These are phyloP conservation scores for Poeciliopsis presidionis DNA, from an alignment of 2,797 vertebrate genomes.

Conservation along the genomic window DNA sequence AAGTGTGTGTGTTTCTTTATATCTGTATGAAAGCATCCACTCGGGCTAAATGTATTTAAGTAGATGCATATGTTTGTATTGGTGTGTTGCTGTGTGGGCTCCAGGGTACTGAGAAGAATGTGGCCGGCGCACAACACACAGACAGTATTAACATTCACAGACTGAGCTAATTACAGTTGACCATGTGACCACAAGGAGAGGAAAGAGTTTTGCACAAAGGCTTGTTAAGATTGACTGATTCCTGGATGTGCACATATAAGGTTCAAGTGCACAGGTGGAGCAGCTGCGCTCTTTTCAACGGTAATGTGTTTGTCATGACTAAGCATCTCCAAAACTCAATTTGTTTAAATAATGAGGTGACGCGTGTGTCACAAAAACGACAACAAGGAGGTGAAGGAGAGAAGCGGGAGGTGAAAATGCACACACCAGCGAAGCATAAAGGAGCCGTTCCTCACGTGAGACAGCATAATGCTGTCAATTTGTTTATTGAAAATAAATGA, in stretches of 20 bases:
- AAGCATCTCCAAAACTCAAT: neutral
- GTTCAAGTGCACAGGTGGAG: neutral
- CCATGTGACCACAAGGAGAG: neutral
- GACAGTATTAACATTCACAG: neutral
- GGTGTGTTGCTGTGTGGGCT: neutral
- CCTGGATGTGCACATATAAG: neutral
- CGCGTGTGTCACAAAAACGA: neutral
- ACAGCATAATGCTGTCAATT: neutral
- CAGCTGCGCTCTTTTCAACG: neutral
- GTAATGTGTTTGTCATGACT: neutral
- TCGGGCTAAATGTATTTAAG: conserved; percentile 11
- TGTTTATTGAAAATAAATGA: neutral
- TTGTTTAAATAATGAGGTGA: neutral
- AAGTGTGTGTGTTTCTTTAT: conserved; percentile 27
- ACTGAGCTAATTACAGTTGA: conserved; percentile 13
- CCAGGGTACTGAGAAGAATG: conserved; percentile 19
- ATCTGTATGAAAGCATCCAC: conserved; percentile 33
- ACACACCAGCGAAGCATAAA: neutral
- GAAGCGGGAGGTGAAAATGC: neutral
- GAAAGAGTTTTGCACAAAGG: neutral
- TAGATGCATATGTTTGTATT: conserved; percentile 13
- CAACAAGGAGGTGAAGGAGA: neutral
- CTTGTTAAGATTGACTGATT: neutral
- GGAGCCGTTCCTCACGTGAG: neutral
- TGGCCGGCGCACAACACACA: neutral